These are phyloP conservation scores for Agrotis clavis DNA, from an alignment of 2,888 invertebrate species.

Conservation along the genomic window DNA sequence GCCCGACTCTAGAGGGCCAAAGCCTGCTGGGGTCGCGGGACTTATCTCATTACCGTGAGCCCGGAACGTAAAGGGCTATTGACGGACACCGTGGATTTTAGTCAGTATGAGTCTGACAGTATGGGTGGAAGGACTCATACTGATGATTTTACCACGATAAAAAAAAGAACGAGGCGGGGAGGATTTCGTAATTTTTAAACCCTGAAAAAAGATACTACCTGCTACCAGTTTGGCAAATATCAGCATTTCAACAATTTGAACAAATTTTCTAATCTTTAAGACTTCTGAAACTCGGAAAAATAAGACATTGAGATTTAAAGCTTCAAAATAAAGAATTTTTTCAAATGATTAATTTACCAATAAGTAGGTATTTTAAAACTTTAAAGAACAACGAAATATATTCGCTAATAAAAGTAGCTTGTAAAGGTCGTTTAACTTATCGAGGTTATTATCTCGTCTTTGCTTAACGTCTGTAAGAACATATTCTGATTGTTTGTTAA, in stretches of 20 bases:
- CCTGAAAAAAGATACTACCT: too few species aligned
- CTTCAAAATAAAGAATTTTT: slow-evolving; percentile 30
- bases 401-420: neutral
- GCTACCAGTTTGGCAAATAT: too few species aligned
- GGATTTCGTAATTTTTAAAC: too few species aligned
- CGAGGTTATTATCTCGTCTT: slow-evolving; percentile 1
- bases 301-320: slow-evolving; percentile 1
- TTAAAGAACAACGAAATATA: neutral
- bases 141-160: too few species aligned
- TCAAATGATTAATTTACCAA: slow-evolving; percentile 6
- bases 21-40: too few species aligned
- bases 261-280: slow-evolving; percentile 15
- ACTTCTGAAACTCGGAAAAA: slow-evolving; percentile 1
- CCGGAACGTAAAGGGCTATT: too few species aligned
- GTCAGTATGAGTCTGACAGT: too few species aligned
- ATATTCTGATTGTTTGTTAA: slow-evolving; percentile 19
- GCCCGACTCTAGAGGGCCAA: too few species aligned
- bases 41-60: too few species aligned
- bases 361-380: slow-evolving; percentile 4
- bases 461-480: neutral
- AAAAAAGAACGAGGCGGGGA: too few species aligned
- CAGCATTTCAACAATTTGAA: slow-evolving; percentile 23
- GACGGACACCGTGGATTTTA: too few species aligned
- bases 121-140: too few species aligned
- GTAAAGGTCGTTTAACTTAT: slow-evolving; percentile 8